These are phyloP conservation scores for Tolypeutes matacus DNA, from an alignment of 2,797 vertebrate species.

Conservation along the genomic window DNA sequence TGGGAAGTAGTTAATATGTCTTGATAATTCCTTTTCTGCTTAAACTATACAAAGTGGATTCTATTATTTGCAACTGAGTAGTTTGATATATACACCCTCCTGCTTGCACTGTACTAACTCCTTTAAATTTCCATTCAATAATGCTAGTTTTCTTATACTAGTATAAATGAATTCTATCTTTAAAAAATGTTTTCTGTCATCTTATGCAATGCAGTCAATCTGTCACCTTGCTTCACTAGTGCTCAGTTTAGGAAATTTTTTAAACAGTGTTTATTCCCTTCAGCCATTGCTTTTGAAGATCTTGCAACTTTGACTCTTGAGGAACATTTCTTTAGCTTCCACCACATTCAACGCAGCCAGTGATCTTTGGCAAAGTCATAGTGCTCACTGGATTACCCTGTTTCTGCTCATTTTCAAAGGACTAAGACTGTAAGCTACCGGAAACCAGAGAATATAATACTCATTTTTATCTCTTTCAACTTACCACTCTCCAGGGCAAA, in stretches of 20 bases:
- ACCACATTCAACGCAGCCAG: neutral
- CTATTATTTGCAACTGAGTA: neutral
- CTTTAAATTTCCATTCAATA: conserved; percentile 40
- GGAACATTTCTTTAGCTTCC: neutral
- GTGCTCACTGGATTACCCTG: neutral
- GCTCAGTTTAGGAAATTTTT: neutral
- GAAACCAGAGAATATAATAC: neutral
- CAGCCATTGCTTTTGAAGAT: neutral
- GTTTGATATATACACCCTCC: neutral
- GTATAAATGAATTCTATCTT: neutral
- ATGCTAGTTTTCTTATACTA: neutral
- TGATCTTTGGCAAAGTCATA: neutral
- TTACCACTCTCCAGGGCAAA: neutral
- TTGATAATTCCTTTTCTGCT: neutral
- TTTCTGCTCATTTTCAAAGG: conserved; percentile 25
- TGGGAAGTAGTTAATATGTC: neutral
- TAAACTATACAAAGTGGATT: neutral
- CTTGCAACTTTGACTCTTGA: neutral
- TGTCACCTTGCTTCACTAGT: neutral
- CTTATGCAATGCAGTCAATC: neutral
- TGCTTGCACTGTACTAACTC: neutral
- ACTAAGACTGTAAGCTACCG: neutral
- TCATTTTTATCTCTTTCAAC: conserved; percentile 25
- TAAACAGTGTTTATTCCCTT: neutral
- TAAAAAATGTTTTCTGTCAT: conserved; percentile 29